Conservation (phyloP, 2,113 vertebrate species). For the Theristicus caerulescens region DNA sequence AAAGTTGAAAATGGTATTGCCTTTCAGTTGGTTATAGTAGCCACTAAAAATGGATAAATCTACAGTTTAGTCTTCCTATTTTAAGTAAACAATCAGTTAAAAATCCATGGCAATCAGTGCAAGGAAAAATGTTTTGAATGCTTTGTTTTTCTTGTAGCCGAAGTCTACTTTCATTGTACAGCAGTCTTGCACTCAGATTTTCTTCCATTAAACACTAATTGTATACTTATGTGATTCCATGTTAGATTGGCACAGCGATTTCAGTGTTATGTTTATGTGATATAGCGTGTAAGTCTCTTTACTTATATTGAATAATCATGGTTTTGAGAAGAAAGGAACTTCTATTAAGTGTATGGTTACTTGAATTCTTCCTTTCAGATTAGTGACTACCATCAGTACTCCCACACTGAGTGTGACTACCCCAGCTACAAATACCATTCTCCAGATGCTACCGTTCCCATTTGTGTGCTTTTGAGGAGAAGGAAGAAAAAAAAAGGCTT, state of each 20-base stretch:
- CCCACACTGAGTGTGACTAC: slow-evolving; percentile 46
- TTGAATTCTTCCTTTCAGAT: slow-evolving; percentile 42
- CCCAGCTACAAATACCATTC: slow-evolving; percentile 42
- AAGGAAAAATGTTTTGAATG: neutral
- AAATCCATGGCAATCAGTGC: neutral
- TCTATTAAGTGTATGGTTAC: slow-evolving; percentile 7
- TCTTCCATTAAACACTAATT: neutral
- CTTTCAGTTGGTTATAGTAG: neutral
- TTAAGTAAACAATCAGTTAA: neutral
- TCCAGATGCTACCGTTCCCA: slow-evolving; percentile 37
- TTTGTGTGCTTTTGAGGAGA: slow-evolving; percentile 23
- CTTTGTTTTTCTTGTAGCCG: neutral
- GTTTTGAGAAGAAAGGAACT: slow-evolving; percentile 21
- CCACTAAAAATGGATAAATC: neutral
- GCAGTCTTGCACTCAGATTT: neutral
- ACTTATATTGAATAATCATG: slow-evolving; percentile 19
- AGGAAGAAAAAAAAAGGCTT: neutral
- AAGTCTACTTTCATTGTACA: neutral
- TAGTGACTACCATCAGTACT: slow-evolving; percentile 30
- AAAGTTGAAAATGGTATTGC: neutral
- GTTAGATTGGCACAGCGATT: neutral
- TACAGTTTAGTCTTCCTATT: neutral
- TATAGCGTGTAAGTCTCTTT: neutral
- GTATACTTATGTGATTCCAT: neutral
- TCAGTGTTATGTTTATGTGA: neutral